Conservation (phyloP, 2,888 invertebrate species). For the Lysandra bellargus region DNA sequence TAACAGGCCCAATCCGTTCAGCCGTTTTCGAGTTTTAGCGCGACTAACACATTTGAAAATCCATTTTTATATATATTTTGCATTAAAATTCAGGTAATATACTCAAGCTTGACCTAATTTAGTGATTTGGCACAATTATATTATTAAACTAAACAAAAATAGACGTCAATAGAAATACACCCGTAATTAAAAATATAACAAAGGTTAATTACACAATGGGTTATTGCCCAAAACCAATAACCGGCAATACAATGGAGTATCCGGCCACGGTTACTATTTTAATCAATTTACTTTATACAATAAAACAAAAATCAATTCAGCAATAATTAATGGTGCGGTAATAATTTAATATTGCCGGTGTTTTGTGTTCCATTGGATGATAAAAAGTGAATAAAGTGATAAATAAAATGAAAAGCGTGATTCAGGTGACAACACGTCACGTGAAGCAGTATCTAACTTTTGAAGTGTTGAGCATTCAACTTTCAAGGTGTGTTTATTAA, state of each 20-base stretch:
- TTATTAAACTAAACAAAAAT: neutral
- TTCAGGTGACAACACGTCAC: too few species aligned
- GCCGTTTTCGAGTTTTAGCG: too few species aligned
- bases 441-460: too few species aligned
- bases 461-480: too few species aligned
- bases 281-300: slow-evolving; percentile 29
- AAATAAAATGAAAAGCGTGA: too few species aligned
- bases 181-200: slow-evolving; percentile 21
- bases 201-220: slow-evolving; percentile 12
- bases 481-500: too few species aligned
- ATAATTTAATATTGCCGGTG: slow-evolving; percentile 24
- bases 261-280: slow-evolving; percentile 24
- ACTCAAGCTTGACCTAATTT: neutral
- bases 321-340: slow-evolving; percentile 17
- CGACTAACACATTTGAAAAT: too few species aligned
- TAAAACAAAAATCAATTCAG: slow-evolving; percentile 26
- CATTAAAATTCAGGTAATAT: too few species aligned
- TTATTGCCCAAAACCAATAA: slow-evolving; percentile 28
- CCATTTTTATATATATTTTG: too few species aligned
- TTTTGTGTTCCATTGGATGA: neutral
- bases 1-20: too few species aligned
- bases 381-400: too few species aligned
- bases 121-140: neutral
- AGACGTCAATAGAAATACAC: neutral
- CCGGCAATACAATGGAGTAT: slow-evolving; percentile 7